Evolutionary conservation across 2,888 invertebrate species (phyloP).

Genomic region (Lasioglossum vierecki): DNA sequence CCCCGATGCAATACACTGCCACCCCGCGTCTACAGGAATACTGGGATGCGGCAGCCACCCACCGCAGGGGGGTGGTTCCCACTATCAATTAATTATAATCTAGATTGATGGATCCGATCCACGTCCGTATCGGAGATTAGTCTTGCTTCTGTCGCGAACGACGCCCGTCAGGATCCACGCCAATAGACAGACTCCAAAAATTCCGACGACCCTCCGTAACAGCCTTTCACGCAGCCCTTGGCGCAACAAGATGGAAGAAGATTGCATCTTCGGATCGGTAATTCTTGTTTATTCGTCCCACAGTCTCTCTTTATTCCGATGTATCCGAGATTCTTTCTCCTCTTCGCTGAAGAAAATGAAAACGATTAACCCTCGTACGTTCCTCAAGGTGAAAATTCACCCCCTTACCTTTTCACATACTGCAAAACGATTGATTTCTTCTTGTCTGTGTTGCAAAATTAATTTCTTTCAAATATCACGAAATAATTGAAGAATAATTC

Average conservation of each 20-base stretch:
- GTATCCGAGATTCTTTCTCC: background rate
- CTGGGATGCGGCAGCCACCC: conserved; percentile 67
- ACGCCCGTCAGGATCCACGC: conserved; percentile 19
- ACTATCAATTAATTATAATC: conserved; percentile 84
- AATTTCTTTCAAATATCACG: no score
- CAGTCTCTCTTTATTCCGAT: background rate
- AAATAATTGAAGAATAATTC: no score
- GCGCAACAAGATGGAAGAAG: background rate
- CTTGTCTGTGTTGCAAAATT: no score
- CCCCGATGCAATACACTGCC: conserved; percentile 82
- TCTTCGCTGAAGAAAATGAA: background rate
- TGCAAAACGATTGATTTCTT: no score
- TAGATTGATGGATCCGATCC: conserved; percentile 84
- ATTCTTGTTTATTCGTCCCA: background rate
- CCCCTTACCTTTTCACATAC: no score
- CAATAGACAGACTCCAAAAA: conserved; percentile 10
- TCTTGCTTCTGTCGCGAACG: conserved; percentile 80
- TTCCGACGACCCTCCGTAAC: background rate
- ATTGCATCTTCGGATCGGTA: background rate
- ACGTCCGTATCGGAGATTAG: conserved; percentile 82
- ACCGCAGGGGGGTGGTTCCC: conserved; percentile 77
- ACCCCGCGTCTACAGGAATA: conserved; percentile 64
- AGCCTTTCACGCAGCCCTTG: background rate
- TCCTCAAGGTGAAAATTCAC: no score
- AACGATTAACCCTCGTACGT: background rate